Base-by-base conservation (phyloP, 1,140 invertebrate species). In the Cyclina sinensis region DNA sequence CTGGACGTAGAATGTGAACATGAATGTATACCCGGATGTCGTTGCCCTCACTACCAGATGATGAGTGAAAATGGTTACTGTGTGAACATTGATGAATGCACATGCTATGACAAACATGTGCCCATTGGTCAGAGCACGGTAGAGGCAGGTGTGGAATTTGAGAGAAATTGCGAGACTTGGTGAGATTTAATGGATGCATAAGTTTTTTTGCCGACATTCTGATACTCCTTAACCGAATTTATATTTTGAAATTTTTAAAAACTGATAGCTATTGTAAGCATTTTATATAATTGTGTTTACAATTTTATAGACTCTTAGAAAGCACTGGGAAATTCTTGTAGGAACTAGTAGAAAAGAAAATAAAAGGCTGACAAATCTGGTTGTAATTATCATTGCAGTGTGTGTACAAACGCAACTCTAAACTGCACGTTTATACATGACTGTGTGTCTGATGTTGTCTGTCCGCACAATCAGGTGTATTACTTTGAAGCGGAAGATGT, bases 21-120 rank as follows among this genome's bases (percentile, higher is more conserved):
- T 14, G 74, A 78, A 24, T 78, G 74, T 46, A 48, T 78, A 11
- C 74, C 74, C 39, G 74, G 74, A 48, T 78, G 74, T 51, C 74
- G 39, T 7, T 78, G 74, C 21, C 74, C 74, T 24, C 27, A 32
- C 16, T 21, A 32, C 21, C 37, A 78, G 37, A 27, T 46, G 37
- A 18, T 78, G 18, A 48, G 43, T 51, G 74, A 78, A 21, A 5
- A 78, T n/a, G 74, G 39, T 1, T 21, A 21, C 16, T 78, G 74
- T 48, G 74, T 78, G 0, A 46, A 46, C 27, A 30, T 46, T 0
- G 37, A 78, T 11, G 74, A 78, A 14, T 78, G 74, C 74, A 78
- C 74, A 14, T 78, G 74, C 39, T 78, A 78, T 46, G 74, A 78
- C 39, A 78, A 78, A 46, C 27, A 48, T 32, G 43, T 12, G n/a